Conservation (phyloP, 1,140 invertebrate species). For the Drosophila ananassae region DNA sequence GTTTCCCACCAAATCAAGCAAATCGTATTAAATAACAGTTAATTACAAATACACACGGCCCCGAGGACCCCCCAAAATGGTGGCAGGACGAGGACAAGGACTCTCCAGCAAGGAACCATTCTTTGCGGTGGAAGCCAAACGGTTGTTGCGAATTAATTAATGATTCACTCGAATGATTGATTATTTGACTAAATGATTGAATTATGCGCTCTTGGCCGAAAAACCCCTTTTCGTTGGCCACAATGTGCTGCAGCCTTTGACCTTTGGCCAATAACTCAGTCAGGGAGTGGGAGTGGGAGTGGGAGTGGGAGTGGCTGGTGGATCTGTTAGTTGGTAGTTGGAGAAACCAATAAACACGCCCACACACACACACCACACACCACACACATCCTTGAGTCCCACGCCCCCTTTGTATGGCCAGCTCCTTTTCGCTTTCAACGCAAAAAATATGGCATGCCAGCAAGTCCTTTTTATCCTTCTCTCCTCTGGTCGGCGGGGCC, state of each 20-base stretch:
- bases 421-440: too few species aligned
- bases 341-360: conserved; percentile 39
- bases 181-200: conserved; percentile 76
- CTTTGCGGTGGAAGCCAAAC: conserved; percentile 67
- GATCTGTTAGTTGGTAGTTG: not conserved
- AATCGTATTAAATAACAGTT: conserved; percentile 82
- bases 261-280: conserved; percentile 73
- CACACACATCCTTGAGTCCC: not conserved
- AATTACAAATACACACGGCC: conserved; percentile 68
- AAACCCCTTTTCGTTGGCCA: not conserved
- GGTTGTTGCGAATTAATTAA: conserved; percentile 77
- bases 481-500: not conserved
- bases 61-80: not conserved
- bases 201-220: conserved; percentile 55
- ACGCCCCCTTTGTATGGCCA: not conserved
- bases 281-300: not conserved
- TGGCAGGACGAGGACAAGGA: too few species aligned
- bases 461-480: not conserved
- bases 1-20: conserved; percentile 59
- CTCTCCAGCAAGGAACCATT: not conserved
- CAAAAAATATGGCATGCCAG: not conserved
- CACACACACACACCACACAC: not conserved
- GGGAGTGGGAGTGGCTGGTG: not conserved
- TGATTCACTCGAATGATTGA: conserved; percentile 80
- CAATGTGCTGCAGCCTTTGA: conserved; percentile 57